Percentiles rank a stretch among this genome's conserved stretches.
Conservation (phyloP, 2,797 vertebrate species). For the Mallotus villosus region DNA sequence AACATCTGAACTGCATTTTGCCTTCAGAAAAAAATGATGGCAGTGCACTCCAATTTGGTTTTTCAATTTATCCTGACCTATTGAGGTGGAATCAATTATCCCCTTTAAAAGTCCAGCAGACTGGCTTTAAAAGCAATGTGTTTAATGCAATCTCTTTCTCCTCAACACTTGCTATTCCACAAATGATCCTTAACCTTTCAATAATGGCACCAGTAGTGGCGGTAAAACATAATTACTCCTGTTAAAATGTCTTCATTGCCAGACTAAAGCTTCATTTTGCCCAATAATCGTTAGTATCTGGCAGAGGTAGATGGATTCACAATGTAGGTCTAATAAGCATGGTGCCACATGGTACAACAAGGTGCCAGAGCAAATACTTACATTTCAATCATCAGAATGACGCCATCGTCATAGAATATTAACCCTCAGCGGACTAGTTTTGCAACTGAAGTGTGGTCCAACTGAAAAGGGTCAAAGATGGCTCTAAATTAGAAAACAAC, state of each 20-base stretch:
- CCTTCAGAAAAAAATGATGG: neutral
- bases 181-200: constrained; percentile 10
- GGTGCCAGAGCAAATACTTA: neutral
- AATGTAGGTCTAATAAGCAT: neutral
- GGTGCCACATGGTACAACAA: neutral
- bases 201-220: constrained; percentile 2
- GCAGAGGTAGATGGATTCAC: neutral
- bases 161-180: neutral
- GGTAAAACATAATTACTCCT: constrained; percentile 8
- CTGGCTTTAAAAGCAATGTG: neutral
- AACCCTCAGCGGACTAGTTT: neutral
- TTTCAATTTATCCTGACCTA: constrained; percentile 1
- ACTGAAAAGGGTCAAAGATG: no score
- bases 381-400: neutral
- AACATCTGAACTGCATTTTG: neutral
- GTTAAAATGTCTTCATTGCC: constrained; percentile 12
- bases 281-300: constrained; percentile 6
- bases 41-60: neutral
- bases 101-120: neutral
- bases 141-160: neutral
- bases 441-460: no score
- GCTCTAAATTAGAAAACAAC: no score
- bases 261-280: neutral
- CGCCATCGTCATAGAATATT: neutral
- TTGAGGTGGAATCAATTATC: constrained; percentile 8